Evolutionary conservation across 1,140 invertebrate species (phyloP).

Genomic region (Cardiocondyla obscurior): DNA sequence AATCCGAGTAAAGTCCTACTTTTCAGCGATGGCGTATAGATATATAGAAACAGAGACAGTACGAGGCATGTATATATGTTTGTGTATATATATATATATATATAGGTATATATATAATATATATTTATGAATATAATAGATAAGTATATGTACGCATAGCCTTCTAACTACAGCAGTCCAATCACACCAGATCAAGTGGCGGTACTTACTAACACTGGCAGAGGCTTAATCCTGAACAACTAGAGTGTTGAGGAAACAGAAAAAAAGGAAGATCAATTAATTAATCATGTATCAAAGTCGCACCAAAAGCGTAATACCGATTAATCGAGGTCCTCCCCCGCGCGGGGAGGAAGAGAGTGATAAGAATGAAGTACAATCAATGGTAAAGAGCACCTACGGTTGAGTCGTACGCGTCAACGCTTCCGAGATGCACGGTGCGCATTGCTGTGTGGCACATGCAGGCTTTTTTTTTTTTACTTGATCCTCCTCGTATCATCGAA

Average conservation of each 20-base stretch:
- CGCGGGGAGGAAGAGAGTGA: slow-evolving; percentile 30
- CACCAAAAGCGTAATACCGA: slow-evolving; percentile 43
- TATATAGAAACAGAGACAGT: slow-evolving; percentile 36
- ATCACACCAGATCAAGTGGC: slow-evolving; percentile 86
- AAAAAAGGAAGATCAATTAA: slow-evolving; percentile 85
- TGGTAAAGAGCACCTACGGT: slow-evolving; percentile 63
- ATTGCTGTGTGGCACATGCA: slow-evolving; percentile 70
- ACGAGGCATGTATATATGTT: slow-evolving; percentile 48
- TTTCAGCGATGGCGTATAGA: slow-evolving; percentile 56
- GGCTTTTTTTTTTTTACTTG: slow-evolving; percentile 57
- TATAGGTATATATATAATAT: slow-evolving; percentile 46
- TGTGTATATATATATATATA: slow-evolving; percentile 53
- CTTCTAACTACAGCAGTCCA: slow-evolving; percentile 85
- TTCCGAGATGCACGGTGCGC: slow-evolving; percentile 72
- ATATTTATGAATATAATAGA: slow-evolving; percentile 64
- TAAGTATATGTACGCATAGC: slow-evolving; percentile 80
- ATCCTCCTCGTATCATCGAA: slow-evolving; percentile 44
- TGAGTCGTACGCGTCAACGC: slow-evolving; percentile 68
- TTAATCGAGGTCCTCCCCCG: slow-evolving; percentile 38
- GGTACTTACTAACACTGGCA: slow-evolving; percentile 98
- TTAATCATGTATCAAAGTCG: slow-evolving; percentile 77
- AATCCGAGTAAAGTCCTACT: slow-evolving; percentile 51
- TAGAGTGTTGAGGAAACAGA: slow-evolving; percentile 88
- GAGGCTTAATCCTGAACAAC: slow-evolving; percentile 98
- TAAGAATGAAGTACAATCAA: slow-evolving; percentile 44